These are phyloP conservation scores for Taurulus bubalis DNA, from an alignment of 2,113 vertebrate species.

Conservation along the genomic window DNA sequence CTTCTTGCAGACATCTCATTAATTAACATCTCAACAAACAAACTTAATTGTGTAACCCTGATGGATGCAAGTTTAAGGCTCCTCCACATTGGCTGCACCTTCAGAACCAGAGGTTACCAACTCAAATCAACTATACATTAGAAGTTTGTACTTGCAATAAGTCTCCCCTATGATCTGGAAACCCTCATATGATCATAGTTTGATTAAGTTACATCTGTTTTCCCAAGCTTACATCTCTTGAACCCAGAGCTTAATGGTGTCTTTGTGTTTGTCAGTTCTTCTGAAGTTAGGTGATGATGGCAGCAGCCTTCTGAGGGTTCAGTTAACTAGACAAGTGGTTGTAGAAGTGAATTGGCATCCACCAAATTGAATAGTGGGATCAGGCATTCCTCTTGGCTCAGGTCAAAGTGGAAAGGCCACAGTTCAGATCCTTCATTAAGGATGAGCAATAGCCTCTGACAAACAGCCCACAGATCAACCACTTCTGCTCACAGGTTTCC, in stretches of 20 bases:
- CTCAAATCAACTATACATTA: background rate
- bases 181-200: background rate
- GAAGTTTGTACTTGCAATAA: background rate
- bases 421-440: slow-evolving; percentile 50
- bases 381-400: slow-evolving; percentile 31
- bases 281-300: background rate
- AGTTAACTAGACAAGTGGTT: background rate
- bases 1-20: too few species aligned
- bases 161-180: background rate
- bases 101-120: too few species aligned
- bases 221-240: background rate
- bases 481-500: background rate
- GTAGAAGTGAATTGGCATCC: background rate
- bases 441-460: slow-evolving; percentile 32
- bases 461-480: slow-evolving; percentile 23
- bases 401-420: slow-evolving; percentile 39
- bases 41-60: too few species aligned
- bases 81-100: too few species aligned
- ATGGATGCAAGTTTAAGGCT: too few species aligned
- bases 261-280: background rate
- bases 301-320: background rate
- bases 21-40: too few species aligned
- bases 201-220: background rate
- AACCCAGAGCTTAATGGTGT: background rate
- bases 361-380: slow-evolving; percentile 13